phyloP scores from a whole-genome alignment of 2,888 invertebrate species.

The Penaeus monodon region DNA sequence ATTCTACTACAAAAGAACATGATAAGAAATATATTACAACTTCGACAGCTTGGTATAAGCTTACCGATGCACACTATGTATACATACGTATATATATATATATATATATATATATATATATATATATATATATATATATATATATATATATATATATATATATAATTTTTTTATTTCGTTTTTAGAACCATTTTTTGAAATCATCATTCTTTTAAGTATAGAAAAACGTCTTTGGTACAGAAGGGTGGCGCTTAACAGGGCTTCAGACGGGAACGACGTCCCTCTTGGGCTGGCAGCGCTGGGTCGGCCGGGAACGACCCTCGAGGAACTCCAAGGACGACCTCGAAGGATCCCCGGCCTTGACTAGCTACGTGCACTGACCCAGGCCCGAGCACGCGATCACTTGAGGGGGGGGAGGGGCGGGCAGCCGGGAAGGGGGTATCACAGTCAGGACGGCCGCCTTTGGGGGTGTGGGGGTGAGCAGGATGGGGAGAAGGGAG shows the following conservation, averaged over 20 bases:
- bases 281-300: too few relatives aligned
- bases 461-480: neutral
- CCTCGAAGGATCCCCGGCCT: conserved; percentile 4
- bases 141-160: too few relatives aligned
- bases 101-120: too few relatives aligned
- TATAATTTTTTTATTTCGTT: too few relatives aligned
- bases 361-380: conserved; percentile 32
- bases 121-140: too few relatives aligned
- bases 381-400: neutral
- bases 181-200: too few relatives aligned
- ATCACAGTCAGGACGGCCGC: conserved; percentile 56
- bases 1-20: conserved; percentile 47
- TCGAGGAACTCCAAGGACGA: neutral
- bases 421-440: conserved; percentile 30
- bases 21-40: conserved; percentile 34
- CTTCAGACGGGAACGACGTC: too few relatives aligned
- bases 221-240: conserved; percentile 49
- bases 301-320: too few relatives aligned
- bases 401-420: conserved; percentile 1
- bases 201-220: too few relatives aligned
- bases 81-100: too few relatives aligned
- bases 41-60: conserved; percentile 45
- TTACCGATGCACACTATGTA: conserved; percentile 19
- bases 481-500: conserved; percentile 8
- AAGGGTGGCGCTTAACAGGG: neutral